Evolutionary conservation across 2,113 vertebrate genomes (phyloP).

Genomic region (Mustela lutreola): DNA sequence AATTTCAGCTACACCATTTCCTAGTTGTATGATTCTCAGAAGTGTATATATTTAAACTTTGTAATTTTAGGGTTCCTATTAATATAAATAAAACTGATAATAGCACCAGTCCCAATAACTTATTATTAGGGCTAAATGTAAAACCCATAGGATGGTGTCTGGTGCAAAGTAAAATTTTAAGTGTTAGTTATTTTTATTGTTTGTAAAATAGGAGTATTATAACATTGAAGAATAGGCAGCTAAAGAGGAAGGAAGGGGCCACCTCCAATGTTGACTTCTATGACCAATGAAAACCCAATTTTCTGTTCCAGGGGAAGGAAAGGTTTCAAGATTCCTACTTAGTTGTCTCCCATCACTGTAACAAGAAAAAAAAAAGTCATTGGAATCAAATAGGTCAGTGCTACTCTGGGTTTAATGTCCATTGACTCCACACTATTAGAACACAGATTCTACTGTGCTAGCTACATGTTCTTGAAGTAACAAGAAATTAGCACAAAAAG

Average conservation of each 20-base stretch:
- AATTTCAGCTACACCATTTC: slow-evolving; percentile 66
- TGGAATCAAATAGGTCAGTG: background rate
- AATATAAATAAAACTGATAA: slow-evolving; percentile 47
- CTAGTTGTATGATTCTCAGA: slow-evolving; percentile 49
- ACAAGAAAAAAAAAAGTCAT: background rate
- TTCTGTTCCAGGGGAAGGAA: background rate
- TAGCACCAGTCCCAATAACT: background rate
- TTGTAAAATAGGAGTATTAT: background rate
- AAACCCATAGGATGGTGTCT: background rate
- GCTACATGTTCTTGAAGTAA: background rate
- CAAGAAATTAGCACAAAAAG: background rate
- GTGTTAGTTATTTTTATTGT: slow-evolving; percentile 20
- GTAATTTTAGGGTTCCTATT: slow-evolving; percentile 13
- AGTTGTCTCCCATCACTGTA: background rate
- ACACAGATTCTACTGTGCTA: background rate
- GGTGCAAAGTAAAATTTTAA: background rate
- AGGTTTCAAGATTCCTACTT: background rate
- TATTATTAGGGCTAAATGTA: background rate
- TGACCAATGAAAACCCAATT: slow-evolving; percentile 1
- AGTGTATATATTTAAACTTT: slow-evolving; percentile 54
- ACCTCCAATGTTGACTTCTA: background rate
- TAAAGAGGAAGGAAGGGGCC: background rate
- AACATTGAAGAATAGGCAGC: background rate
- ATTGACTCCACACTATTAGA: background rate
- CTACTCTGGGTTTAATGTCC: background rate